These are phyloP conservation scores for Aphaenogaster floridana DNA, from an alignment of 1,140 invertebrate species.

Conservation along the genomic window DNA sequence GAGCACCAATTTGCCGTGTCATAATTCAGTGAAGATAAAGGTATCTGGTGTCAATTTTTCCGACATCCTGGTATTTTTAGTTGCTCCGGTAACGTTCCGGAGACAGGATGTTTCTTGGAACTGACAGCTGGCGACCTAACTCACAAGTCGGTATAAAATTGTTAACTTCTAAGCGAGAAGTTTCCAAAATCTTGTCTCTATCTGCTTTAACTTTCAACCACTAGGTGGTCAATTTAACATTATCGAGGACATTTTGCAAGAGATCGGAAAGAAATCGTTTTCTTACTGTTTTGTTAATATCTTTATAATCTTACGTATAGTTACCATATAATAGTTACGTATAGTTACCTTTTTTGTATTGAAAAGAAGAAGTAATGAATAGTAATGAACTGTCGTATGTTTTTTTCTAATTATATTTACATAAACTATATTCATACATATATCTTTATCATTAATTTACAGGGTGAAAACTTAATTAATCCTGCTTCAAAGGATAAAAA, in stretches of 20 bases:
- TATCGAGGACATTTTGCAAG: conserved; percentile 13
- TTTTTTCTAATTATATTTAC: neutral
- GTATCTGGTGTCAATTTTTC: neutral
- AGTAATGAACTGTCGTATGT: neutral
- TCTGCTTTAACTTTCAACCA: neutral
- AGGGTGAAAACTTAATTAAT: neutral
- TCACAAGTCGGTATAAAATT: conserved; percentile 33
- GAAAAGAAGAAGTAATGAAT: neutral
- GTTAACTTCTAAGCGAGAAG: conserved; percentile 21
- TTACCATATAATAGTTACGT: neutral
- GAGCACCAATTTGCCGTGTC: conserved; percentile 9
- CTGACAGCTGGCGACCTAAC: conserved; percentile 13
- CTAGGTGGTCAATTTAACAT: conserved; percentile 4
- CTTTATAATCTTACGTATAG: neutral
- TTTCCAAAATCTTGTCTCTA: conserved; percentile 28
- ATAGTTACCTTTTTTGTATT: neutral
- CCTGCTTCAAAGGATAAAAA: neutral
- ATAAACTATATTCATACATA: neutral
- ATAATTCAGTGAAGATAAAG: conserved; percentile 11
- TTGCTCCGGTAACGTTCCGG: neutral
- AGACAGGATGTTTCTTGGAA: neutral
- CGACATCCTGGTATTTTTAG: conserved; percentile 3
- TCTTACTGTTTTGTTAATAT: conserved; percentile 12
- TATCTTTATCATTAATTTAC: conserved; percentile 12
- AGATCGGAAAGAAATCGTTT: neutral